Evolutionary conservation across 35 echinoderm and acorn worm genomes (phyloP), one percentile per base, ranked within the genome.

Genomic region (Chiridota heheva): DNA sequence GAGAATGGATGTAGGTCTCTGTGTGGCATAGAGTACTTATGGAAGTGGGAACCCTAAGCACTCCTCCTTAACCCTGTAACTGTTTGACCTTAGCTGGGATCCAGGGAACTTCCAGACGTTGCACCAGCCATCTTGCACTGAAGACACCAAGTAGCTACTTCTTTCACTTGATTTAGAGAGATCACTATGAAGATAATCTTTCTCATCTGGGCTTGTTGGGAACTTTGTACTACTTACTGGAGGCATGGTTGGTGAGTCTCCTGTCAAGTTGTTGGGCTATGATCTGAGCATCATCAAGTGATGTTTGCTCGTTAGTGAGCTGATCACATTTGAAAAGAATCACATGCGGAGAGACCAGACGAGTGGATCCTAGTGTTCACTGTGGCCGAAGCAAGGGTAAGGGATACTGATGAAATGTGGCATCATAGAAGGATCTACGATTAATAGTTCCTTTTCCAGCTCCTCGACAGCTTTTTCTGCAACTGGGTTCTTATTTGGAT

Each of bases 391-490:
- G 77, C 75, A 2, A 88, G 31, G 24, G 60, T 8, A 31, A 67
- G 66, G 0, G 51, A 43, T 30, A 81, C 30, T 7, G 63, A 64
- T 31, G 86, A 55, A 7, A 69, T 39, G 17, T 53, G 53, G n/a
- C 76, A 61, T 38, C 70, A n/a, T 63, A 31, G 2, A 16, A 6
- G 86, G 86, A 40, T 88, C 74, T 17, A 28, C 25, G 28, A 36
- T 28, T 18, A 88, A 63, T 7, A 88, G 46, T 65, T 88, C 86
- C 69, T 82, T 53, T 42, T 88, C 62, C 28, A 88, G 56, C 57
- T 88, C 76, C 32, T 61, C 48, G 18, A 88, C 57, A 27, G 76
- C 86, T 38, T 82, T 88, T 38, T 88, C 86, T 3, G 77, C 62
- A 0, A 88, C 39, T 2, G 86, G 86, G 29, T 87, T 87, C 38